Evolutionary conservation across 2,113 vertebrate genomes (phyloP).

Genomic region (Erinaceus europaeus): DNA sequence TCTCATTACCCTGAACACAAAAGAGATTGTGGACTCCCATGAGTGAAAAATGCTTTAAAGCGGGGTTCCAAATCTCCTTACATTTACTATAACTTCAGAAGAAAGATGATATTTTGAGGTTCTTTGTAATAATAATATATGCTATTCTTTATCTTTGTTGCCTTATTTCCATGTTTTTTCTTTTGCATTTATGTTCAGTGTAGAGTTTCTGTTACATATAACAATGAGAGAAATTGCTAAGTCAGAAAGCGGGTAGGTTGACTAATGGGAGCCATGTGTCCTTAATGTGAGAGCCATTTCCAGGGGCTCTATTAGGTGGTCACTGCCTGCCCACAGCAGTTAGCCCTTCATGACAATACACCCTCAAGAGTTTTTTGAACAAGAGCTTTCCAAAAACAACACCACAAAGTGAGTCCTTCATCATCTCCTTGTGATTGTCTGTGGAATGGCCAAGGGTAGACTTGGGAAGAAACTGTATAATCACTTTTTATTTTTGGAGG

Average conservation of each 20-base stretch:
- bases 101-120: conserved; percentile 14
- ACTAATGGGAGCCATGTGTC: background rate
- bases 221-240: background rate
- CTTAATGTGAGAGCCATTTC: conserved; percentile 18
- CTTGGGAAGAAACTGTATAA: conserved; percentile 80
- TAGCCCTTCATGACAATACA: conserved; percentile 41
- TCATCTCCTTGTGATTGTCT: conserved; percentile 65
- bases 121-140: background rate
- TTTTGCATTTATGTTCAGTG: background rate
- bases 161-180: background rate
- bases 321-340: conserved; percentile 37
- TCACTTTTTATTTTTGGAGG: conserved; percentile 84
- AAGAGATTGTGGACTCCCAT: background rate
- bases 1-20: background rate
- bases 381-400: conserved; percentile 76
- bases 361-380: conserved; percentile 67
- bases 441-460: conserved; percentile 71
- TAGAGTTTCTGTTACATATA: background rate
- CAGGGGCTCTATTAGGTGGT: conserved; percentile 1
- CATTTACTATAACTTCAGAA: background rate
- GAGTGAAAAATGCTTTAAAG: background rate
- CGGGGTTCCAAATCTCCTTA: background rate
- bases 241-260: conserved; percentile 21
- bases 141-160: background rate
- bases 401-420: conserved; percentile 76